A percentile compares a stretch with the other conserved stretches of the same genome.
phyloP scores from a whole-genome alignment of 2,113 vertebrate species.

The Ictalurus furcatus region DNA sequence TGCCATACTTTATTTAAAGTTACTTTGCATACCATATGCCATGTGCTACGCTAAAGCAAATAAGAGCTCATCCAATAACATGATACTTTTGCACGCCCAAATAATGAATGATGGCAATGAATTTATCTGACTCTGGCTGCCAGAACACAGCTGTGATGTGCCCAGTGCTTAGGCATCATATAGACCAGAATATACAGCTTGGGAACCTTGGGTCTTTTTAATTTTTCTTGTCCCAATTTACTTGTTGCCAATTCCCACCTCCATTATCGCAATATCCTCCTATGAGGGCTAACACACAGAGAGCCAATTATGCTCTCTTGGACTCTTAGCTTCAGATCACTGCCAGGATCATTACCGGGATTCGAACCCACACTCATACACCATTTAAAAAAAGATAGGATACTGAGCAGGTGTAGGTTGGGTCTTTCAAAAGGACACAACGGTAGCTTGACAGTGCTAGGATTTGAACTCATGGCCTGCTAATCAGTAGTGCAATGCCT shows the following conservation, averaged over 20 bases:
- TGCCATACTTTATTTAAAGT: not conserved
- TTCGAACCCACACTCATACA: not conserved
- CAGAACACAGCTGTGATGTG: not conserved
- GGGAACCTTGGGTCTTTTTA: not conserved
- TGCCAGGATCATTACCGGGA: not conserved
- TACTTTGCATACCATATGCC: not conserved
- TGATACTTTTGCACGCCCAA: not conserved
- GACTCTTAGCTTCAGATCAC: not conserved
- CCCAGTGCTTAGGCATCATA: not conserved
- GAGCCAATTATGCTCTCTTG: not conserved
- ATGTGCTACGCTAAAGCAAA: not conserved
- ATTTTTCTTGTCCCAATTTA: not conserved
- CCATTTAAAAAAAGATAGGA: not conserved
- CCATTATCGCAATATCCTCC: not conserved
- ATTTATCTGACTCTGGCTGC: not conserved
- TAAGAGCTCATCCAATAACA: not conserved
- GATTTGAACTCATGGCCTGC: not conserved
- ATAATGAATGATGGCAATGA: not conserved
- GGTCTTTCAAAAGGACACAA: not conserved
- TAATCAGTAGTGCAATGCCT: not conserved
- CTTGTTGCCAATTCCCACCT: not conserved
- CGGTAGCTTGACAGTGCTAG: not conserved
- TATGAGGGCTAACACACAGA: not conserved
- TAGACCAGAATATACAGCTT: slow-evolving; percentile 2
- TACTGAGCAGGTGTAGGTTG: not conserved